Evolutionary conservation across 2,888 invertebrate genomes (phyloP), one percentile per base, ranked within the genome.

Genomic region (Leucoptera coffeella): DNA sequence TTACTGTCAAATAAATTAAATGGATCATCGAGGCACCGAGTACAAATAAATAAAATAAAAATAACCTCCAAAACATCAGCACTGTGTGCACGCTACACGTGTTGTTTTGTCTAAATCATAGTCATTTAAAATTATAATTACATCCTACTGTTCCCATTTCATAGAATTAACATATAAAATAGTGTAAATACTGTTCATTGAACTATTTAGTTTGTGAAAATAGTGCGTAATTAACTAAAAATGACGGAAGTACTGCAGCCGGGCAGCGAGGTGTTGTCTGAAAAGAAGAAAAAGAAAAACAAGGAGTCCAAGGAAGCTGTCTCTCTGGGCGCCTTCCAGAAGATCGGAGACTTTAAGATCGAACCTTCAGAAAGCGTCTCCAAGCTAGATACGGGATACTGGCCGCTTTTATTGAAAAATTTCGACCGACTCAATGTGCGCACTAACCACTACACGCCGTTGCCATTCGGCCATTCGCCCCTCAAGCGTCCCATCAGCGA

Each of bases 371-470:
- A 78, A 27, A 78, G 77, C 40, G 59, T 76, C 2, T 61, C 77
- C 1, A 84, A 85, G 47, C 64, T 96, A 21, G 89, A 94, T 38
- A 85, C 91, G 15, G 86, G 89, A 1, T 80, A 94, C 47, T 97
- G 97, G 97, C 97, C 97, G 1, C 64, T 97, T 25, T 64, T 99
- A 31, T 69, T 97, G 37, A 97, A 97, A 72, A 89, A 95, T 59
- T 96, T 95, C 55, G 93, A 97, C 55, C 85, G 86, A 35, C 72
- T 99, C 40, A 91, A 72, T 38, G 86, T 95, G 21, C 82, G 94
- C 28, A 93, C 96, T 23, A 89, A 87, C 50, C 97, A 96, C 51
- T 99, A 93, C 71, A 97, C 97, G 17, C 99, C 99, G 1, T 67
- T 97, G 27, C 85, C 94, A 1, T 80, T 80, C 50, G 99, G 99